phyloP scores from a whole-genome alignment of 2,888 invertebrate species.

The Drosophila fulvimacula region DNA sequence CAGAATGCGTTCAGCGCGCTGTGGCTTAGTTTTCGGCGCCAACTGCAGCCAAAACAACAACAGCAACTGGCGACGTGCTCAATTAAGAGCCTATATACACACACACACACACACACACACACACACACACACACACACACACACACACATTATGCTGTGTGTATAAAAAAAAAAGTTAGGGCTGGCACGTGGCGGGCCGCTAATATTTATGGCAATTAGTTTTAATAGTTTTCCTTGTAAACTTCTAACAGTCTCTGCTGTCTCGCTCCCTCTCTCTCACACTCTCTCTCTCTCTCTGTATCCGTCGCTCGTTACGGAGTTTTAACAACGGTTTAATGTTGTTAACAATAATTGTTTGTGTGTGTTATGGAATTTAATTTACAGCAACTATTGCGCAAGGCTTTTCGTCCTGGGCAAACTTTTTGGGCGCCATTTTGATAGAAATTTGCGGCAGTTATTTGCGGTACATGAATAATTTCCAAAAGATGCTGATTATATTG shows the following conservation, averaged over 20 bases:
- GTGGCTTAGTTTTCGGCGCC: slow-evolving; percentile 38
- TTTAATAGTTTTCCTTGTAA: slow-evolving; percentile 76
- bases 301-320: slow-evolving; percentile 15
- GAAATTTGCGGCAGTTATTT: not conserved
- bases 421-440: not conserved
- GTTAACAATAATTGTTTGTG: slow-evolving; percentile 54
- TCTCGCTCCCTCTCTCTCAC: not conserved
- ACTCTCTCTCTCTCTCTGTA: slow-evolving; percentile 3
- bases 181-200: slow-evolving; percentile 69
- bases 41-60: slow-evolving; percentile 42
- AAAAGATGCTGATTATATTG: not conserved
- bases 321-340: slow-evolving; percentile 56
- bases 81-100: slow-evolving; percentile 56
- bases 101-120: slow-evolving; percentile 13
- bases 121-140: slow-evolving; percentile 13
- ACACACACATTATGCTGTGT: slow-evolving; percentile 16
- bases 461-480: not conserved
- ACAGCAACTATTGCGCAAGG: not conserved
- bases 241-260: slow-evolving; percentile 31
- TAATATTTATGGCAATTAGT: slow-evolving; percentile 79
- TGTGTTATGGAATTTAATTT: slow-evolving; percentile 20
- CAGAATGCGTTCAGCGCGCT: slow-evolving; percentile 3
- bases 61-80: slow-evolving; percentile 65
- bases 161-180: slow-evolving; percentile 39
- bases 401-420: not conserved